Evolutionary conservation across 2,888 invertebrate species (phyloP).

Genomic region (Vandiemenella viatica): DNA sequence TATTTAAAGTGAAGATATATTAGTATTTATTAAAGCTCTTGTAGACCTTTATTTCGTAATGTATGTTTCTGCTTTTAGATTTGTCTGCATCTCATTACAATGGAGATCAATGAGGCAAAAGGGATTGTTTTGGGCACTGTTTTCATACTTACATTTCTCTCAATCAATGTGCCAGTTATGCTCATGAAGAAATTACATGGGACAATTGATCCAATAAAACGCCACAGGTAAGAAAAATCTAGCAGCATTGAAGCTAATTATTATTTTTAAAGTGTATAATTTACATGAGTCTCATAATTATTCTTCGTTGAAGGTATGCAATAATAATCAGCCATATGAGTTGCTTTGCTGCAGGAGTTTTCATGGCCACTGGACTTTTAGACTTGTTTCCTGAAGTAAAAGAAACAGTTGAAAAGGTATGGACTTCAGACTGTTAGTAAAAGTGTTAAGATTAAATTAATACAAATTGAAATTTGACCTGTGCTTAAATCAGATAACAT

Average conservation of each 20-base stretch:
- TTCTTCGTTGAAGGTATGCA: too few species aligned
- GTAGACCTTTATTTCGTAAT: too few species aligned
- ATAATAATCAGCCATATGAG: constrained; percentile 29
- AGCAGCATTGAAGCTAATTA: neutral
- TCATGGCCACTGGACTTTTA: constrained; percentile 37
- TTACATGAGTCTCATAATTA: too few species aligned
- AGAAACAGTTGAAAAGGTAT: constrained; percentile 25
- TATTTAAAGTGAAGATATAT: too few species aligned
- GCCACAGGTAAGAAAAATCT: constrained; percentile 16
- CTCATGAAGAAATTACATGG: constrained; percentile 20
- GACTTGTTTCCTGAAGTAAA: constrained; percentile 39
- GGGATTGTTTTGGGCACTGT: constrained; percentile 24
- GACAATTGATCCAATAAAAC: constrained; percentile 16
- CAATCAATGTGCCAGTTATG: constrained; percentile 27
- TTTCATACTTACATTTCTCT: constrained; percentile 26
- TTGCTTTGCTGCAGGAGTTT: constrained; percentile 42
- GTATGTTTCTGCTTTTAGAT: constrained; percentile 28
- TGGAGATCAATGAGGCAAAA: constrained; percentile 23
- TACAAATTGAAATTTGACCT: neutral
- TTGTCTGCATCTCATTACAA: constrained; percentile 25
- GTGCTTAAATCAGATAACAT: neutral
- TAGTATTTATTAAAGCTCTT: too few species aligned
- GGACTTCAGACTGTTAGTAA: neutral
- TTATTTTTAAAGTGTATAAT: neutral
- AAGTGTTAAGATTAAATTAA: too few species aligned